Conservation (phyloP, 1,140 invertebrate genomes). For the Heliconius eleuchia region DNA sequence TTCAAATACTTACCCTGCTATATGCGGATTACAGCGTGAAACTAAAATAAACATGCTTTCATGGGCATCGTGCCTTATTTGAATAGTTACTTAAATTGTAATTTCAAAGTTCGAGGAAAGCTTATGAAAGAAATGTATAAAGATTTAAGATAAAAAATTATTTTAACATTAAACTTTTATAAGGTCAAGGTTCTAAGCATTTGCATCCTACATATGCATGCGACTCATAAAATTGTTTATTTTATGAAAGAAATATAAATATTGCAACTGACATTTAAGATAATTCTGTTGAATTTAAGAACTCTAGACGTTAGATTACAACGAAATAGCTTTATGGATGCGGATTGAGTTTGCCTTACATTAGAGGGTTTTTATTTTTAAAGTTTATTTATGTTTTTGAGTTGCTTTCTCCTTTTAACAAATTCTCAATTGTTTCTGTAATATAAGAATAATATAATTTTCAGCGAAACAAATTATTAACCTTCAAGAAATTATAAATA, state of each 20-base stretch:
- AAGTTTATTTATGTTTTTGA: too few relatives aligned
- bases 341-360: slow-evolving; percentile 11
- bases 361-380: neutral
- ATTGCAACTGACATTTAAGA: neutral
- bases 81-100: too few relatives aligned
- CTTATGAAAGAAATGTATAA: neutral
- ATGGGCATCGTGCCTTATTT: too few relatives aligned
- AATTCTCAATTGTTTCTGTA: too few relatives aligned
- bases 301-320: slow-evolving; percentile 11
- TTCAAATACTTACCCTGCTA: too few relatives aligned
- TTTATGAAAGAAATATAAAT: neutral
- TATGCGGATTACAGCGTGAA: too few relatives aligned
- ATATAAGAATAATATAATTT: too few relatives aligned
- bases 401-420: too few relatives aligned
- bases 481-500: too few relatives aligned
- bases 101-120: neutral
- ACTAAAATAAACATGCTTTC: too few relatives aligned
- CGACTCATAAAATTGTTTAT: neutral
- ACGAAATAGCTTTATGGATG: slow-evolving; percentile 14
- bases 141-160: neutral
- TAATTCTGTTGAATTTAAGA: neutral
- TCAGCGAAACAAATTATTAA: too few relatives aligned
- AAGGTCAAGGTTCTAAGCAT: slow-evolving; percentile 5
- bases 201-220: neutral
- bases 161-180: neutral